These are phyloP conservation scores for Drosophila acutilabella DNA, from an alignment of 2,888 invertebrate genomes.

Conservation along the genomic window DNA sequence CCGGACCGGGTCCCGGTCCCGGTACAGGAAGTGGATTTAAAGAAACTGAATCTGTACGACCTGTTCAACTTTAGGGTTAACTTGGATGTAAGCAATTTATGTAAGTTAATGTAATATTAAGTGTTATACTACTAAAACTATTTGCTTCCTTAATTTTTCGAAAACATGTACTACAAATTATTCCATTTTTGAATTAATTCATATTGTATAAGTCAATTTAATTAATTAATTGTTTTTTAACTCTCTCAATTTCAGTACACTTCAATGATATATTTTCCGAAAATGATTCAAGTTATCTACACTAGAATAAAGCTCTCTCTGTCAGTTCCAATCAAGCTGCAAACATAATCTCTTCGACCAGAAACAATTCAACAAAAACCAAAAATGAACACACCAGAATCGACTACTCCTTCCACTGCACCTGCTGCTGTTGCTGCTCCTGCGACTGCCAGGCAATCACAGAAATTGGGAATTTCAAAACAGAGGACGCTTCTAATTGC, in stretches of 20 bases:
- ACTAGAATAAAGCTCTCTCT: neutral
- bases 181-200: too few relatives aligned
- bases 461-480: slow-evolving; percentile 63
- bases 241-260: slow-evolving; percentile 28
- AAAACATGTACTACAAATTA: too few relatives aligned
- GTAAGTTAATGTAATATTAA: too few relatives aligned
- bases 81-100: slow-evolving; percentile 35
- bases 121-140: too few relatives aligned
- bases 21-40: neutral
- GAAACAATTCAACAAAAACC: slow-evolving; percentile 33
- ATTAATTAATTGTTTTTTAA: neutral
- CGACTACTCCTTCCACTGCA: slow-evolving; percentile 12
- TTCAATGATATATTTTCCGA: slow-evolving; percentile 39
- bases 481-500: slow-evolving; percentile 69
- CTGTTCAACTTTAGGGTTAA: slow-evolving; percentile 47
- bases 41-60: slow-evolving; percentile 26
- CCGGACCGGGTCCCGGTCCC: too few relatives aligned
- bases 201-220: too few relatives aligned
- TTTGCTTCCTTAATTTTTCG: too few relatives aligned
- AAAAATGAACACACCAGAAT: slow-evolving; percentile 23
- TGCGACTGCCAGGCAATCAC: slow-evolving; percentile 62
- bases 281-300: neutral
- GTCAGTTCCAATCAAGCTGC: slow-evolving; percentile 12
- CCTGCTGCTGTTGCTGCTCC: neutral
- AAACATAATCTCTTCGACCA: slow-evolving; percentile 30